phyloP scores from a whole-genome alignment of 2,797 vertebrate species.

The Petrocephalus sullivani region DNA sequence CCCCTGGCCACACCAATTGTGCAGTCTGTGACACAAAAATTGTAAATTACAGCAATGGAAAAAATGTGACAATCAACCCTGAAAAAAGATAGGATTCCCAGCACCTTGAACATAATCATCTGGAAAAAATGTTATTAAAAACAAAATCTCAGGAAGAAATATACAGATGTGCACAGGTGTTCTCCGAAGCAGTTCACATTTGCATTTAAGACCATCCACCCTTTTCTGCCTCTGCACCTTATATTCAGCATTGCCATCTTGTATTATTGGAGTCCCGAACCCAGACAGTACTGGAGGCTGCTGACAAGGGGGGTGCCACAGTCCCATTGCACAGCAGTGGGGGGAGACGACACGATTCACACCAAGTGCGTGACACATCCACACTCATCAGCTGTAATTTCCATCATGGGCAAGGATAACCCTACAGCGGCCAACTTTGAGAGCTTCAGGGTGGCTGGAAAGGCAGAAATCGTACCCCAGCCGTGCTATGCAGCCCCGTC shows the following conservation, averaged over 20 bases:
- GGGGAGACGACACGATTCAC: not conserved
- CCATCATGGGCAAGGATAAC: not conserved
- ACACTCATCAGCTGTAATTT: not conserved
- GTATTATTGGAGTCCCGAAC: not conserved
- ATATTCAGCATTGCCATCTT: not conserved
- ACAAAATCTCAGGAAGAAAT: slow-evolving; percentile 39
- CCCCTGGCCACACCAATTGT: slow-evolving; percentile 65
- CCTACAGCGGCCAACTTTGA: not conserved
- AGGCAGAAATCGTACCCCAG: not conserved
- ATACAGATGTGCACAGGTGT: slow-evolving; percentile 40
- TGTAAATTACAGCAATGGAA: slow-evolving; percentile 75
- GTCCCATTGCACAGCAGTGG: slow-evolving; percentile 10
- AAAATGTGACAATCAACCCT: slow-evolving; percentile 70
- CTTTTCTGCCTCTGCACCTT: slow-evolving; percentile 6
- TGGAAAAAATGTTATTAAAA: slow-evolving; percentile 46
- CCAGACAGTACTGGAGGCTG: not conserved
- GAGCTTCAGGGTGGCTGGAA: not conserved
- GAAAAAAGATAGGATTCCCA: slow-evolving; percentile 68
- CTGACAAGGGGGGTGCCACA: not conserved
- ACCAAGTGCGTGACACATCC: not conserved
- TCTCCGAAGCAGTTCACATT: slow-evolving; percentile 30
- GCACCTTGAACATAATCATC: slow-evolving; percentile 71
- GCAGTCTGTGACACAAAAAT: slow-evolving; percentile 62
- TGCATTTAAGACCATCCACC: slow-evolving; percentile 28
- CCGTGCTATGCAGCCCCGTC: not conserved